A percentile compares a stretch with the other conserved stretches of the same genome.
Conservation (phyloP, 1,140 invertebrate species). For the Aphaenogaster rudis region DNA sequence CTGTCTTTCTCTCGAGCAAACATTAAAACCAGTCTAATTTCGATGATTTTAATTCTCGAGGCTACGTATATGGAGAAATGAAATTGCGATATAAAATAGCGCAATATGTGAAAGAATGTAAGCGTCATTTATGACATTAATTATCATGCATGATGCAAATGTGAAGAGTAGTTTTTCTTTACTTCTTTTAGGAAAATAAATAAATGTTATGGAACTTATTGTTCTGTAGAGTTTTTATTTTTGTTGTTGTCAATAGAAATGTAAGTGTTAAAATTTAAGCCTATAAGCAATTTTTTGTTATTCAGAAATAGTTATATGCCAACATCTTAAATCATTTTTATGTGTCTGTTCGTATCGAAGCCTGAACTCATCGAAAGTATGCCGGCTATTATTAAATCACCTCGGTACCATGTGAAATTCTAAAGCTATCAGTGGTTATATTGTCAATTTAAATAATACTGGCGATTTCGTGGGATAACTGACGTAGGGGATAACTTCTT, state of each 20-base stretch:
- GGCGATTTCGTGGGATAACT: conserved; percentile 11
- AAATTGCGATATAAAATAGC: background rate
- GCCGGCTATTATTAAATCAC: conserved; percentile 16
- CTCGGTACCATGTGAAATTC: background rate
- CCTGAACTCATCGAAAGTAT: conserved; percentile 24
- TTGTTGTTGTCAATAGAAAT: background rate
- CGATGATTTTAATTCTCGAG: conserved; percentile 13
- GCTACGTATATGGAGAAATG: background rate
- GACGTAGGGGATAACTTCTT: conserved; percentile 19
- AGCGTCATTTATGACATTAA: background rate
- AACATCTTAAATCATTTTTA: background rate
- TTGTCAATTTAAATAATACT: conserved; percentile 49
- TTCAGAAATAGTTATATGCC: background rate
- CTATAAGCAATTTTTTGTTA: background rate
- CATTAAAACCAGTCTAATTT: conserved; percentile 47
- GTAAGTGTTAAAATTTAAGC: background rate
- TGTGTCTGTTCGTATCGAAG: background rate
- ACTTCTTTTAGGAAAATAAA: background rate
- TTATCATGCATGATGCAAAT: background rate
- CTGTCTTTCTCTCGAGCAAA: conserved; percentile 46
- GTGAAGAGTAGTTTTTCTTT: background rate
- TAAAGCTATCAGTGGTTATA: background rate
- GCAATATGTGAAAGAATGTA: background rate
- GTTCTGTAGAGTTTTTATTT: background rate
- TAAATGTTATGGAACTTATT: background rate